Percentiles rank a stretch among this genome's conserved stretches.
Evolutionary conservation across 2,888 invertebrate species (phyloP).

Genomic region (Pedicia rivosa): DNA sequence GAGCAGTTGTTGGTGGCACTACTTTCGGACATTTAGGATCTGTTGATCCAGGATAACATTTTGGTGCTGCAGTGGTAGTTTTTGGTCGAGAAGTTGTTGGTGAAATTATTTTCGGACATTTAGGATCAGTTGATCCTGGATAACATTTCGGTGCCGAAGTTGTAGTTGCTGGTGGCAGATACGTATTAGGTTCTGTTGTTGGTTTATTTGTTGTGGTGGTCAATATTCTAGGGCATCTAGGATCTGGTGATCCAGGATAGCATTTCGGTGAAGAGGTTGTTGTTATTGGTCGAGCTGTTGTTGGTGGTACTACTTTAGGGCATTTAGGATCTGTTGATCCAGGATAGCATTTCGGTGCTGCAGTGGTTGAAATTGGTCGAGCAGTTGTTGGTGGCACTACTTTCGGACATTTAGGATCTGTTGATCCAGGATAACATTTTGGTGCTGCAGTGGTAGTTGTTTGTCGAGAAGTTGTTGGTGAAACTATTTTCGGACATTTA

Average conservation of each 20-base stretch:
- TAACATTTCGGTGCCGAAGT: slow-evolving; percentile 15
- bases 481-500: slow-evolving; percentile 20
- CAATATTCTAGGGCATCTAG: slow-evolving; percentile 13
- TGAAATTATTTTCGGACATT: slow-evolving; percentile 13
- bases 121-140: slow-evolving; percentile 15
- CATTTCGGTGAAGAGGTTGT: slow-evolving; percentile 13
- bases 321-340: slow-evolving; percentile 20
- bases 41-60: slow-evolving; percentile 23
- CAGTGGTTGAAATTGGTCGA: not conserved
- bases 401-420: slow-evolving; percentile 24
- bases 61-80: slow-evolving; percentile 14
- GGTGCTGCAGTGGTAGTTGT: slow-evolving; percentile 16
- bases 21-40: slow-evolving; percentile 24
- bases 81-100: slow-evolving; percentile 15
- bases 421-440: slow-evolving; percentile 24
- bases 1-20: slow-evolving; percentile 18
- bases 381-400: slow-evolving; percentile 10
- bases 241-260: slow-evolving; percentile 15
- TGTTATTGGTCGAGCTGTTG: slow-evolving; percentile 13
- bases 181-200: too few species aligned
- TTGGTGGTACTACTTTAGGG: slow-evolving; percentile 14
- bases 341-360: slow-evolving; percentile 23
- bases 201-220: too few species aligned
- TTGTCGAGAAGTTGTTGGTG: slow-evolving; percentile 13
- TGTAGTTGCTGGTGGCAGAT: slow-evolving; percentile 8